These are phyloP conservation scores for Callionymus lyra DNA, from an alignment of 2,113 vertebrate genomes.

Conservation along the genomic window DNA sequence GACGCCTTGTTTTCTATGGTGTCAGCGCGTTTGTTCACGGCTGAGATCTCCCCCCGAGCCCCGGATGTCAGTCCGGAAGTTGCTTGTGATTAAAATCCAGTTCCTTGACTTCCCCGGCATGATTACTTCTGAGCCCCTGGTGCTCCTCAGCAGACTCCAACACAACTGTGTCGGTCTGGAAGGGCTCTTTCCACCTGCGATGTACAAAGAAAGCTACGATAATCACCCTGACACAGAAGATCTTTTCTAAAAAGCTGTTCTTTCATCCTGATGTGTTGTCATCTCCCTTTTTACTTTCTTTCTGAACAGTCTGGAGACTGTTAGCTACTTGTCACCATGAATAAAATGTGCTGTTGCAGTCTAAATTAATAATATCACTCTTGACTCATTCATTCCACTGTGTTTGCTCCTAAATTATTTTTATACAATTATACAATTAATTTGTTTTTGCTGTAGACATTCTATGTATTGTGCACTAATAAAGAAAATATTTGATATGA, in stretches of 20 bases:
- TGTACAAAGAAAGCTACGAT: slow-evolving; percentile 27
- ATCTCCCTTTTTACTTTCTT: slow-evolving; percentile 30
- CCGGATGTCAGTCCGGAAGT: too few species aligned
- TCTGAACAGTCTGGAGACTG: slow-evolving; percentile 50
- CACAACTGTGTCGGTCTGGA: slow-evolving; percentile 5
- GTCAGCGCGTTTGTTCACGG: slow-evolving; percentile 21
- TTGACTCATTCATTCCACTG: not conserved
- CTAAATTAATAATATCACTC: not conserved
- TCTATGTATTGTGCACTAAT: too few species aligned
- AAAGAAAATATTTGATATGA: not conserved
- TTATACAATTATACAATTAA: too few species aligned
- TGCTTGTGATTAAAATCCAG: too few species aligned
- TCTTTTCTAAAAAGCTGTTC: slow-evolving; percentile 12
- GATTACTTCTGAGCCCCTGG: slow-evolving; percentile 21
- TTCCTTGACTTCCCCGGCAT: slow-evolving; percentile 3
- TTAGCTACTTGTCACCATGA: slow-evolving; percentile 64
- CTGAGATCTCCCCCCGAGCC: not conserved
- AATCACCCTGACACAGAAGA: slow-evolving; percentile 20
- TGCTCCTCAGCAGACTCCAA: slow-evolving; percentile 24
- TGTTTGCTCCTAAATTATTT: too few species aligned
- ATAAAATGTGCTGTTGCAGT: slow-evolving; percentile 61
- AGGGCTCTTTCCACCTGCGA: slow-evolving; percentile 10
- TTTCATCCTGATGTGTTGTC: slow-evolving; percentile 10
- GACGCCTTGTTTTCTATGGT: slow-evolving; percentile 56
- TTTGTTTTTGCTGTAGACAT: too few species aligned